Evolutionary conservation across 1,140 invertebrate genomes (phyloP).

Genomic region (Drosophila erecta): DNA sequence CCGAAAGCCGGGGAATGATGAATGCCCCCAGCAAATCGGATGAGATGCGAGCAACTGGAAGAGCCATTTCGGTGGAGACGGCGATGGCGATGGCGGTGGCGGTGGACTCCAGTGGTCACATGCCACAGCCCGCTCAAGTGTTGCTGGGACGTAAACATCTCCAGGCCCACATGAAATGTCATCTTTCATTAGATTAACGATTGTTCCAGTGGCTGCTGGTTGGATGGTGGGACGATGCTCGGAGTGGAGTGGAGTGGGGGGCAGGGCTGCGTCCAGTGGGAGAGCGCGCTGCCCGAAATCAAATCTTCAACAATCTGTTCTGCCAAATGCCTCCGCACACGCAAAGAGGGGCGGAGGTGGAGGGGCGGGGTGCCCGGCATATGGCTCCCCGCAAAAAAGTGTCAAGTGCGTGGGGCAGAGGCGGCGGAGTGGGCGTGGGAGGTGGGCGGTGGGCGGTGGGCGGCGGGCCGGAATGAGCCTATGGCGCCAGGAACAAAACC

Average conservation of each 20-base stretch:
- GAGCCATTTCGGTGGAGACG: slow-evolving; percentile 3
- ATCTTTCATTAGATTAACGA: slow-evolving; percentile 83
- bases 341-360: slow-evolving; percentile 11
- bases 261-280: slow-evolving; percentile 26
- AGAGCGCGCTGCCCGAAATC: slow-evolving; percentile 64
- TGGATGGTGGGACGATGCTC: too few species aligned
- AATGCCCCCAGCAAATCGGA: slow-evolving; percentile 63
- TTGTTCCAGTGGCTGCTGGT: slow-evolving; percentile 35
- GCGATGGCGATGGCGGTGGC: neutral
- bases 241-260: too few species aligned
- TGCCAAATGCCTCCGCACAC: slow-evolving; percentile 51
- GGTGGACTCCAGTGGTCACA: slow-evolving; percentile 16
- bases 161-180: slow-evolving; percentile 58
- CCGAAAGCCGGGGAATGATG: slow-evolving; percentile 53
- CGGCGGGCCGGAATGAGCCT: slow-evolving; percentile 15
- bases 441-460: neutral
- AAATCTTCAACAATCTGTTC: slow-evolving; percentile 79
- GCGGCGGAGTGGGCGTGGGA: neutral
- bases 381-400: slow-evolving; percentile 59
- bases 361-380: slow-evolving; percentile 10
- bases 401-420: slow-evolving; percentile 62
- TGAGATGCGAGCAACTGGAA: slow-evolving; percentile 38
- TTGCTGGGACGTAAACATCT: slow-evolving; percentile 44
- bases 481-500: slow-evolving; percentile 29
- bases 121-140: slow-evolving; percentile 38